phyloP scores from a whole-genome alignment of 1,140 invertebrate genomes.

The Varroa destructor region DNA sequence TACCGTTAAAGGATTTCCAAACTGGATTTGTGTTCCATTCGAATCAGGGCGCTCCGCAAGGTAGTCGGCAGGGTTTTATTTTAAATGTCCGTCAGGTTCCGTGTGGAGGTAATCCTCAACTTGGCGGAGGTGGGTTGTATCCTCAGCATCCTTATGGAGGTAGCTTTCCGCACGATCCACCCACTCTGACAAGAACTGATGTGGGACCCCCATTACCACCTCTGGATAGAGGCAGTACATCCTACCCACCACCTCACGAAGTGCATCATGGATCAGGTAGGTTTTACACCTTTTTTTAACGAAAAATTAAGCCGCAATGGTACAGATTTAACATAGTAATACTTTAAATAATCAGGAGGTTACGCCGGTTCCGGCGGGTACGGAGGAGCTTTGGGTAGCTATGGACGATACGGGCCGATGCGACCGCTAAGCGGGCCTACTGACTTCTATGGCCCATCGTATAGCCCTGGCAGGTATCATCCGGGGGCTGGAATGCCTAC shows the following conservation, averaged over 20 bases:
- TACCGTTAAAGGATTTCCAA: conserved; percentile 23
- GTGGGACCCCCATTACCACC: neutral
- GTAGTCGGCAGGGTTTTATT: conserved; percentile 16
- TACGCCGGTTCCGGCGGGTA: conserved; percentile 2
- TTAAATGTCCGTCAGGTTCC: conserved; percentile 20
- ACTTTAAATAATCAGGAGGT: neutral
- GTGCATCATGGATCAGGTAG: conserved; percentile 12
- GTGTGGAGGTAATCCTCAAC: neutral
- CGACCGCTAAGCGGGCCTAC: neutral
- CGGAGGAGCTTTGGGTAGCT: neutral
- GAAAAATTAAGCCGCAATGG: neutral
- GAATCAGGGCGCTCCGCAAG: conserved; percentile 19
- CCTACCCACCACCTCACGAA: neutral
- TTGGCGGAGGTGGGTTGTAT: too few species aligned
- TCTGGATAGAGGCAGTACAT: neutral
- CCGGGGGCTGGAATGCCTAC: neutral
- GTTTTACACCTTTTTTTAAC: neutral
- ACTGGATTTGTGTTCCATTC: conserved; percentile 21
- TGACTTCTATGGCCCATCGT: conserved; percentile 14
- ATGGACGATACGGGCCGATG: conserved; percentile 1
- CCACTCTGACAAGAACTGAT: conserved; percentile 2
- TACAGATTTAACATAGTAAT: neutral
- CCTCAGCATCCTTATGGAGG: neutral
- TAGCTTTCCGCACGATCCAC: neutral
- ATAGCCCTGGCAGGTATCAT: conserved; percentile 2